phyloP scores from a whole-genome alignment of 1,140 invertebrate genomes.

The Drosophila micromelanica region DNA sequence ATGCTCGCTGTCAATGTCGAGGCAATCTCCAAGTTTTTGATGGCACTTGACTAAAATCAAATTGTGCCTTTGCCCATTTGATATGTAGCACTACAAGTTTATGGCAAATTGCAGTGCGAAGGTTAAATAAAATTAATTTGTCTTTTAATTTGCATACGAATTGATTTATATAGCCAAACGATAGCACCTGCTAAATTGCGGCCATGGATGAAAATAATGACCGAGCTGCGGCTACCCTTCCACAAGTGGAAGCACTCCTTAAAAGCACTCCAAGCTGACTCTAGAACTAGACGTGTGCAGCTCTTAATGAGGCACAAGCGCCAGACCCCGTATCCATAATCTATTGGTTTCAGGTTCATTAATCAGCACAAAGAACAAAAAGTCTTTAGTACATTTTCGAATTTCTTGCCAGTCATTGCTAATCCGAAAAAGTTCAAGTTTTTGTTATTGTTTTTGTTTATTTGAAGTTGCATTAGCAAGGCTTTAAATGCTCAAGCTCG shows the following conservation, averaged over 20 bases:
- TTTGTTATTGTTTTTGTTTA: conserved; percentile 3
- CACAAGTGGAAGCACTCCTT: background rate
- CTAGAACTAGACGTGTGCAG: conserved; percentile 20
- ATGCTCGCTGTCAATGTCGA: conserved; percentile 9
- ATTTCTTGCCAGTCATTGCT: conserved; percentile 38
- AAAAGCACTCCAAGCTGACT: conserved; percentile 10
- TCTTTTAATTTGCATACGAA: conserved; percentile 56
- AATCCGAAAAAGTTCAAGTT: conserved; percentile 40
- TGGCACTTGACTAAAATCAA: conserved; percentile 9
- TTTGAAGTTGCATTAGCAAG: conserved; percentile 48
- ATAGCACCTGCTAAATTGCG: conserved; percentile 50
- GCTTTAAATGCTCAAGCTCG: conserved; percentile 42
- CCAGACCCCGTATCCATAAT: conserved; percentile 3
- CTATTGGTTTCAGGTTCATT: conserved; percentile 27
- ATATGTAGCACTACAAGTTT: conserved; percentile 29
- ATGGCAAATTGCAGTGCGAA: conserved; percentile 49
- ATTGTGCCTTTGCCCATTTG: conserved; percentile 1
- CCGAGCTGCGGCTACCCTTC: conserved; percentile 1
- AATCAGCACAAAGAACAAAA: conserved; percentile 30
- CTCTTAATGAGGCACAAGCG: conserved; percentile 40
- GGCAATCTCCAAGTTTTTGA: conserved; percentile 9
- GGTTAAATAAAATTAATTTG: conserved; percentile 51
- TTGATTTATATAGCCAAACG: conserved; percentile 52
- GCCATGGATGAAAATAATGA: conserved; percentile 34
- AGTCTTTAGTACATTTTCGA: conserved; percentile 2